These are phyloP conservation scores for Scophthalmus maximus DNA, from an alignment of 2,113 vertebrate species.

Conservation along the genomic window DNA sequence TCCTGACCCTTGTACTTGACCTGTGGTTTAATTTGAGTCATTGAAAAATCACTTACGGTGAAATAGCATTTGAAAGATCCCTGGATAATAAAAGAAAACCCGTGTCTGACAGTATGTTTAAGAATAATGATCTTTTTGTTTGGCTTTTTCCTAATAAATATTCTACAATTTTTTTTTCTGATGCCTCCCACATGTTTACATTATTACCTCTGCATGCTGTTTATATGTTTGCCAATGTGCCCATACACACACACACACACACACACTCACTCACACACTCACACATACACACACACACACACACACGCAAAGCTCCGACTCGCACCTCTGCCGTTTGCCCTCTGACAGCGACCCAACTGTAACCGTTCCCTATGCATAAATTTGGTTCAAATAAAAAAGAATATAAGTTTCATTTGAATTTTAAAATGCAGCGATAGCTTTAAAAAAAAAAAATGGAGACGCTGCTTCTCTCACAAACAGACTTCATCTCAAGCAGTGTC, in stretches of 20 bases:
- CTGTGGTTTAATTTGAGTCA: too few relatives aligned
- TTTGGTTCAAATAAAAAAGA: neutral
- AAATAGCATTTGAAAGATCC: too few relatives aligned
- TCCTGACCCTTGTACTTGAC: too few relatives aligned
- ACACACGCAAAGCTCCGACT: too few relatives aligned
- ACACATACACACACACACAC: too few relatives aligned
- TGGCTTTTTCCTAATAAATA: too few relatives aligned
- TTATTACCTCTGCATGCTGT: neutral
- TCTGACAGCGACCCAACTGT: neutral
- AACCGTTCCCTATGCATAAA: constrained; percentile 5
- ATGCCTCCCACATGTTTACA: neutral
- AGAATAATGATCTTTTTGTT: too few relatives aligned
- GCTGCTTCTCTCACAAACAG: neutral
- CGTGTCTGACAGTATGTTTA: too few relatives aligned
- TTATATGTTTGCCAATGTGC: neutral
- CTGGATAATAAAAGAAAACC: too few relatives aligned
- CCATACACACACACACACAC: too few relatives aligned
- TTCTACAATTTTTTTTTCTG: neutral
- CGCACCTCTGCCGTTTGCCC: neutral
- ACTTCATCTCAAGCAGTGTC: constrained; percentile 19
- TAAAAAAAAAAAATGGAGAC: neutral
- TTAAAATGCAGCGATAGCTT: constrained; percentile 1
- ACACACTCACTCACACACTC: too few relatives aligned
- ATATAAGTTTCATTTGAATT: constrained; percentile 7
- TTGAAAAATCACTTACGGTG: too few relatives aligned